A percentile compares a stretch with the other conserved stretches of the same genome.
These are phyloP conservation scores for Tipula unca DNA, from an alignment of 2,888 invertebrate genomes.

Conservation along the genomic window DNA sequence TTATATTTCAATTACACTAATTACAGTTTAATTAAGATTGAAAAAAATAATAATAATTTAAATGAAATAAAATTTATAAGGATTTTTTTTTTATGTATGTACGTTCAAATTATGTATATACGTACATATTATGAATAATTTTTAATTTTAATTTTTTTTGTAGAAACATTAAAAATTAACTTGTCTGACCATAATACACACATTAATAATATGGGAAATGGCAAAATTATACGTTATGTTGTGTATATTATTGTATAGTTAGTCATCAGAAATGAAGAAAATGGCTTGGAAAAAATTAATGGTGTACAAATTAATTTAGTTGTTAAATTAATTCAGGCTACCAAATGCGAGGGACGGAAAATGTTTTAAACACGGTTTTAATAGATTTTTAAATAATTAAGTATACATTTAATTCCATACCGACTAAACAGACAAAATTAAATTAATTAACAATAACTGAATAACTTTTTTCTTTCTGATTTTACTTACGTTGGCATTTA, in stretches of 20 bases:
- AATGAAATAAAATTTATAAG: neutral
- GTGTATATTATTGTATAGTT: neutral
- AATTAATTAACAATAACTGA: no score
- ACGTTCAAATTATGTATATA: neutral
- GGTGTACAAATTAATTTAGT: neutral
- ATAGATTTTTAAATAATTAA: no score
- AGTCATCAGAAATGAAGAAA: neutral
- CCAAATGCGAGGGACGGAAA: no score
- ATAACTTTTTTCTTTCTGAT: no score
- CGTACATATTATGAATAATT: no score
- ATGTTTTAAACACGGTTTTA: no score
- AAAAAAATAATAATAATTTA: neutral
- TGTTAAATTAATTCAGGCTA: no score
- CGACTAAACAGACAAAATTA: no score
- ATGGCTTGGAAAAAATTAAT: neutral
- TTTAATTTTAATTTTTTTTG: no score
- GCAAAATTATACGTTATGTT: neutral
- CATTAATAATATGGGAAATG: neutral
- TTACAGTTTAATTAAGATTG: neutral
- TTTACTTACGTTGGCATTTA: no score
- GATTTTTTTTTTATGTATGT: neutral
- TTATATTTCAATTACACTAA: neutral
- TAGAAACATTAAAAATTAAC: neutral
- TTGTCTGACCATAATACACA: neutral
- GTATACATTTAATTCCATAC: no score